These are phyloP conservation scores for Ischnus inquisitorius DNA, from an alignment of 2,888 invertebrate genomes.

Conservation along the genomic window DNA sequence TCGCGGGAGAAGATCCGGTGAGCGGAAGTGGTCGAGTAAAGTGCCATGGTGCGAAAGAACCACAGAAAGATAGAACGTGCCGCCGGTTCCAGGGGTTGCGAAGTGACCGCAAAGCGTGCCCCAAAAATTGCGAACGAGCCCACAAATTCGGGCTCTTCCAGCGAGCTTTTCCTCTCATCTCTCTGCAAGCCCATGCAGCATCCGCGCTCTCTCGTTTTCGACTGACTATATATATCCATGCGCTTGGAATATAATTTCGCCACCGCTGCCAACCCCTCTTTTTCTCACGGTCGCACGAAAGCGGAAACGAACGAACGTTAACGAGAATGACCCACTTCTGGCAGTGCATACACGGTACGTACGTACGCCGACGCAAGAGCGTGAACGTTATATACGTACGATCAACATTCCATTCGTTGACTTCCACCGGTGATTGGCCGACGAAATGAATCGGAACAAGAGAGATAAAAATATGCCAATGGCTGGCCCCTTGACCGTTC, in stretches of 20 bases:
- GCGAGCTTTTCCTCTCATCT: background rate
- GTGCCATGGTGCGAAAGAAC: constrained; percentile 10
- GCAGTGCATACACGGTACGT: constrained; percentile 35
- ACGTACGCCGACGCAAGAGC: constrained; percentile 36
- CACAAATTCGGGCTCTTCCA: constrained; percentile 33
- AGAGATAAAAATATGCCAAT: constrained; percentile 20
- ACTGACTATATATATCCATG: background rate
- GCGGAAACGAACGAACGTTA: constrained; percentile 75
- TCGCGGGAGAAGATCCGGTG: constrained; percentile 6
- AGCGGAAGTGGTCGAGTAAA: constrained; percentile 21
- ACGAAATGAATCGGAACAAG: background rate
- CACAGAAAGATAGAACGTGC: constrained; percentile 44
- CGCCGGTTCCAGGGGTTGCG: constrained; percentile 22
- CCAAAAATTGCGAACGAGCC: constrained; percentile 40
- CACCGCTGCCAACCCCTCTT: constrained; percentile 15
- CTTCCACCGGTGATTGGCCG: constrained; percentile 28
- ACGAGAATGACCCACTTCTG: constrained; percentile 80
- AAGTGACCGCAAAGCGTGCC: constrained; percentile 44
- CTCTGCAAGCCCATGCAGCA: background rate
- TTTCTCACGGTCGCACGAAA: constrained; percentile 60
- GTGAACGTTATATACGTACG: background rate
- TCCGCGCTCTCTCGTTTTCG: constrained; percentile 27
- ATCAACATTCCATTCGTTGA: constrained; percentile 35
- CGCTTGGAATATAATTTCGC: background rate
- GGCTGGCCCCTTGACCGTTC: constrained; percentile 5